phyloP scores from a whole-genome alignment of 2,888 invertebrate genomes.

The Platycheirus albimanus region DNA sequence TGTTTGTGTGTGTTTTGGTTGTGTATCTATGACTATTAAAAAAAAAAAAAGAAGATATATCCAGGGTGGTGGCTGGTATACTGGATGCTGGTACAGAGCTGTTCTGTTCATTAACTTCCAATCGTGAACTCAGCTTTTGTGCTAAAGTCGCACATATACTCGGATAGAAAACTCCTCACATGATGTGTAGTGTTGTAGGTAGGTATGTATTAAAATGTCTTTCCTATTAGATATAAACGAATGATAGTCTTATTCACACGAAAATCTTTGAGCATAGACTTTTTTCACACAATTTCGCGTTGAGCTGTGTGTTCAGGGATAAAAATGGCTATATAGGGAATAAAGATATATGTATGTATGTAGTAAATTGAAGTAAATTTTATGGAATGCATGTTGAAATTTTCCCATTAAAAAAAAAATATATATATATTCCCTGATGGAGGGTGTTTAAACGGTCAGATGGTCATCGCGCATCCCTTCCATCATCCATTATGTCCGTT shows the following conservation, averaged over 20 bases:
- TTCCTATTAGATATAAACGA: conserved; percentile 42
- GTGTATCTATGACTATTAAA: conserved; percentile 36
- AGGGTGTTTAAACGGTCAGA: conserved; percentile 51
- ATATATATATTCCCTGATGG: neutral
- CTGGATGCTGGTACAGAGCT: conserved; percentile 26
- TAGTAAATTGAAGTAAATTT: conserved; percentile 57
- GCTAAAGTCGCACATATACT: conserved; percentile 19
- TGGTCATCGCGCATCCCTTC: conserved; percentile 65
- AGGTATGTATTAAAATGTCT: conserved; percentile 46
- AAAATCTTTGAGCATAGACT: conserved; percentile 42
- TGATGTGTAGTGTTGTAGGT: no score
- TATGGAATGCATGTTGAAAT: conserved; percentile 57
- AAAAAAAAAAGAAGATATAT: conserved; percentile 19
- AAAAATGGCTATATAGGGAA: neutral
- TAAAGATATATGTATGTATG: neutral
- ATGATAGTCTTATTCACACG: conserved; percentile 35
- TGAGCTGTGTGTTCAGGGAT: conserved; percentile 17
- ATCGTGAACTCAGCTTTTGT: conserved; percentile 45
- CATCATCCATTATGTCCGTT: conserved; percentile 58
- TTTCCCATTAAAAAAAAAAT: conserved; percentile 42
- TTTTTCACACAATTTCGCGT: conserved; percentile 34
- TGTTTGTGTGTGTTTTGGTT: neutral
- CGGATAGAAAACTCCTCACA: neutral
- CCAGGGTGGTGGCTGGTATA: conserved; percentile 54
- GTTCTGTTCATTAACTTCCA: conserved; percentile 33